These are phyloP conservation scores for cattle (Bos taurus) DNA, from an alignment of 2,113 vertebrate genomes.

Conservation along the genomic window DNA sequence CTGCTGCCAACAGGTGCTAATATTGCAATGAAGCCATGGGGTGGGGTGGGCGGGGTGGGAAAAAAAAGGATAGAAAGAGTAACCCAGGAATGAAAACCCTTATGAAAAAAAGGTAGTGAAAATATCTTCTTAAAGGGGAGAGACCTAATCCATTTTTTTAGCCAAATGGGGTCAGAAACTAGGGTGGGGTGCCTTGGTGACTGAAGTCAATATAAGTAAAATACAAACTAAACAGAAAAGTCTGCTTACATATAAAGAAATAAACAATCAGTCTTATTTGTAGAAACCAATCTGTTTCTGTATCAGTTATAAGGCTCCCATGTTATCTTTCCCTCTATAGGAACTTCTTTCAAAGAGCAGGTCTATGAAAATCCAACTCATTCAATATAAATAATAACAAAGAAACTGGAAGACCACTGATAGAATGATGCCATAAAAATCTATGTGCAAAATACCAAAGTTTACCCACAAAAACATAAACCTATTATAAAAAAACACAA, in stretches of 20 bases:
- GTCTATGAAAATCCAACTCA: neutral
- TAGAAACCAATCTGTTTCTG: neutral
- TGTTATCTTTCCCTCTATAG: neutral
- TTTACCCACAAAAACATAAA: neutral
- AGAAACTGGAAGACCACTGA: neutral
- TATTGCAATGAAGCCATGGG: neutral
- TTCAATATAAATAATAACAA: neutral
- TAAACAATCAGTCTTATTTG: neutral
- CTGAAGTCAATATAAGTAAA: neutral
- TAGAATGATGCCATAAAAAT: neutral
- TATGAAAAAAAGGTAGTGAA: neutral
- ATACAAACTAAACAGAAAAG: neutral
- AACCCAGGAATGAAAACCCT: neutral
- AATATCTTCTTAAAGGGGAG: neutral
- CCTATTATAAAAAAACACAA: neutral
- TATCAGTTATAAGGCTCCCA: neutral
- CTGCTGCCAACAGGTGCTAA: neutral
- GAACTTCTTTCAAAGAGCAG: neutral
- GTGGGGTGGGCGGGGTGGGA: fast-evolving
- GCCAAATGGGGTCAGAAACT: neutral
- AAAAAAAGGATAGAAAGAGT: neutral
- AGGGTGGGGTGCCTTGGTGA: neutral
- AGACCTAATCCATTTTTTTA: neutral
- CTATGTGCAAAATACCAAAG: neutral
- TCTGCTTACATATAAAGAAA: neutral